Percentiles rank a stretch among this genome's conserved stretches.
These are phyloP conservation scores for Agrochola lychnidis DNA, from an alignment of 2,888 invertebrate genomes.

Conservation along the genomic window DNA sequence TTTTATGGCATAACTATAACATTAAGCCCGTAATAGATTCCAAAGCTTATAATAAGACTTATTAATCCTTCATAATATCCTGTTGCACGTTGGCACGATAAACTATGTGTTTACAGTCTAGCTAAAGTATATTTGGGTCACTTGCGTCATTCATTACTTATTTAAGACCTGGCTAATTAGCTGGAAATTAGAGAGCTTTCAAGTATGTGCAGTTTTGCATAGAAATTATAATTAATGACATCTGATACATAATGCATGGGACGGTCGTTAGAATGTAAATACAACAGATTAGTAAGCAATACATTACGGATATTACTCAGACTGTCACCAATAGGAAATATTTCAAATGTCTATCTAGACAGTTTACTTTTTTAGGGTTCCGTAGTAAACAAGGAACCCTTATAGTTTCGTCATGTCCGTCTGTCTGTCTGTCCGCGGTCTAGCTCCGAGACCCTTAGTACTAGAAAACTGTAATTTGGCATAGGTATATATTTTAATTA, in stretches of 20 bases:
- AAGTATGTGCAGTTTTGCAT: conserved; percentile 24
- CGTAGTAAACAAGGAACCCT: no score
- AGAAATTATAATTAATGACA: conserved; percentile 21
- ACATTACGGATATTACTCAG: conserved; percentile 7
- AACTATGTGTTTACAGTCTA: background rate
- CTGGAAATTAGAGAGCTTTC: conserved; percentile 33
- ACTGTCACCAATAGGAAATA: conserved; percentile 22
- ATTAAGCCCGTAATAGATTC: background rate
- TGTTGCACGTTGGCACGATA: conserved; percentile 8
- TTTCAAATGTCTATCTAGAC: conserved; percentile 41
- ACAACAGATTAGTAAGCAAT: conserved; percentile 17
- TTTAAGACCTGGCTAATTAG: conserved; percentile 32
- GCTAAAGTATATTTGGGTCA: conserved; percentile 29
- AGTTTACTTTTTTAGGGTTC: no score
- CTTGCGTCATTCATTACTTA: conserved; percentile 34
- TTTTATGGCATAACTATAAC: conserved; percentile 6
- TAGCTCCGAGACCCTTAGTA: no score
- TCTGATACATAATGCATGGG: conserved; percentile 40
- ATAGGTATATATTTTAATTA: no score
- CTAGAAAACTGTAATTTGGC: no score
- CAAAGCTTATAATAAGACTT: conserved; percentile 5
- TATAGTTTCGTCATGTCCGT: no score
- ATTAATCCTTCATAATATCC: conserved; percentile 31
- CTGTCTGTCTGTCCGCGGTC: no score
- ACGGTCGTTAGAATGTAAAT: conserved; percentile 15